Conservation (phyloP, 2,797 vertebrate species). For the Gambusia yucatana region DNA sequence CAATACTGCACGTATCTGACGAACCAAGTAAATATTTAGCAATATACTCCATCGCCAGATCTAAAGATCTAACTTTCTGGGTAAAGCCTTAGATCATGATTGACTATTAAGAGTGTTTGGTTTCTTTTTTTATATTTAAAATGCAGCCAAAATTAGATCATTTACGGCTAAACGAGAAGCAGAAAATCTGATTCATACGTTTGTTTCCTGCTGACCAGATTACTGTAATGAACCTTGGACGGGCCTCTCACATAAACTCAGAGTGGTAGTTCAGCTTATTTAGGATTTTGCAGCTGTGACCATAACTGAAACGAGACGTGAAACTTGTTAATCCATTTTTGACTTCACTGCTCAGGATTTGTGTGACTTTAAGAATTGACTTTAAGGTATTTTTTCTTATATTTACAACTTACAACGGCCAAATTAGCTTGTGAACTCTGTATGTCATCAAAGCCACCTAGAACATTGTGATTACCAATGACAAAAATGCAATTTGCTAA, state of each 20-base stretch:
- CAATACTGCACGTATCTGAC: not conserved
- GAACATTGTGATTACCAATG: not conserved
- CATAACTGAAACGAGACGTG: not conserved
- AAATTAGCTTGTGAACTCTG: not conserved
- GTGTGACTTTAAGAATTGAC: not conserved
- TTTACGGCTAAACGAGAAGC: not conserved
- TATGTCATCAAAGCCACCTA: not conserved
- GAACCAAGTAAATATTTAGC: not conserved
- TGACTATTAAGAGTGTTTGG: not conserved
- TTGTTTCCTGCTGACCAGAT: not conserved
- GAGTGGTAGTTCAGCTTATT: not conserved
- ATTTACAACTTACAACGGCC: not conserved
- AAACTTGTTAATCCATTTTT: not conserved
- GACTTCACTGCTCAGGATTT: not conserved
- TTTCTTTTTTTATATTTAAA: not conserved
- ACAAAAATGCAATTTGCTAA: not conserved
- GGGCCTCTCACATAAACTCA: not conserved
- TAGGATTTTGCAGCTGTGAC: not conserved
- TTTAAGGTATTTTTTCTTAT: not conserved
- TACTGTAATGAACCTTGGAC: not conserved
- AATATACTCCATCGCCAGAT: not conserved
- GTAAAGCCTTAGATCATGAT: not conserved
- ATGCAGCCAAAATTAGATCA: not conserved
- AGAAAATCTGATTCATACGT: not conserved
- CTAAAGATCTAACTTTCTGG: not conserved